Evolutionary conservation across 2,888 invertebrate species (phyloP), one percentile per base, ranked within the genome.

Genomic region (Rotaria magnacalcarata): DNA sequence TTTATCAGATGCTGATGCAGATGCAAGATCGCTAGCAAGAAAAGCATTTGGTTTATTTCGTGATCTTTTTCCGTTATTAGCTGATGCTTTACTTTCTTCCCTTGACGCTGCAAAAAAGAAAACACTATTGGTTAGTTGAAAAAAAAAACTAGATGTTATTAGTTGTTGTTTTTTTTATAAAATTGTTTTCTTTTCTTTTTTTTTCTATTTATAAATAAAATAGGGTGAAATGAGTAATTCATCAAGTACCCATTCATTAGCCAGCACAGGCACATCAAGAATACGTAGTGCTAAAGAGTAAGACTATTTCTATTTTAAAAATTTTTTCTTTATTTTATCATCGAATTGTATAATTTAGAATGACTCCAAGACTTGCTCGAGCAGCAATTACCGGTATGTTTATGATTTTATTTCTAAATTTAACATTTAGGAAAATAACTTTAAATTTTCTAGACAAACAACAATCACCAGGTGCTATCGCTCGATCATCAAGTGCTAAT

Each of bases 61-160:
- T 86, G 94, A 94, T 4, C 95, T 96, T 90, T 97, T 97, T 92
- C 95, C 96, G 0, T 95, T 95, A 4, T 94, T 95, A 89, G 96
- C 96, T 0, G 96, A 97, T 88, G 92, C 93, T 50, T 92, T 98
- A 88, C 93, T 96, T 89, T 93, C 94, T 86, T 94, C 94, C 0
- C 92, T 99, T 85, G 98, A 98, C 90, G 93, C 94, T 2, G 93
- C 93, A 85, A 94, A 94, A 90, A 93, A 94, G 90, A 92, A 94
- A 88, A 93, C 93, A 87, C 90, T 95, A 56, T 80, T 80, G 80
- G 80, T 80, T 47, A 80, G 47, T 47, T 80, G 19, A n/a, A 24
- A 47, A 47, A 80, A 67, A 19, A 3, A 3, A 24, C 4, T 2
- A 67, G 16, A 67, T 5, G 5, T 27, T 14, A 11, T 52, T 11